These are phyloP conservation scores for Troides oblongomaculatus DNA, from an alignment of 2,888 invertebrate genomes.

Conservation along the genomic window DNA sequence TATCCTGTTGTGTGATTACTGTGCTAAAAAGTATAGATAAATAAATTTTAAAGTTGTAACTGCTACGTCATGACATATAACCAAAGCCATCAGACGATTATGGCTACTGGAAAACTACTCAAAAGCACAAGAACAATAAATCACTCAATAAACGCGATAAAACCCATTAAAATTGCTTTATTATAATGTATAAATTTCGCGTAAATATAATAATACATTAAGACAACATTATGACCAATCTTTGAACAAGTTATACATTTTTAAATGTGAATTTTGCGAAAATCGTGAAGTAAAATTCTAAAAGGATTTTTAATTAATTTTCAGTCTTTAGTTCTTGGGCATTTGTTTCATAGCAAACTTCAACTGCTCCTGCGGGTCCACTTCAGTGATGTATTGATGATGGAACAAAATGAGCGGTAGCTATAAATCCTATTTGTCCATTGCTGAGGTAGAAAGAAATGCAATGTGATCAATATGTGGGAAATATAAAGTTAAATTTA, in stretches of 20 bases:
- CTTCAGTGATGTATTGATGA: not conserved
- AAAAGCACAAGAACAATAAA: too few species aligned
- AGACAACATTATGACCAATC: conserved; percentile 28
- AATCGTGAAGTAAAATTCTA: not conserved
- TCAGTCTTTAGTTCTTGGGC: conserved; percentile 46
- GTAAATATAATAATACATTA: too few species aligned
- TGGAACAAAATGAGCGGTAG: conserved; percentile 31
- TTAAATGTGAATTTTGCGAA: not conserved
- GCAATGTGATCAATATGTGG: conserved; percentile 34
- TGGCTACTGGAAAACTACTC: too few species aligned
- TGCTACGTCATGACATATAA: too few species aligned
- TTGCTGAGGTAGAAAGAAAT: conserved; percentile 56
- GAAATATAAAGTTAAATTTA: conserved; percentile 9
- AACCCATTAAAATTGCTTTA: too few species aligned
- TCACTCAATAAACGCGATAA: too few species aligned
- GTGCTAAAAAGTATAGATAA: too few species aligned
- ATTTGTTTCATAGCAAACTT: conserved; percentile 23
- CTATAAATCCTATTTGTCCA: conserved; percentile 16
- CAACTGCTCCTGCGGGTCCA: not conserved
- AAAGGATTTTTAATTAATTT: conserved; percentile 32
- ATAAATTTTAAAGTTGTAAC: too few species aligned
- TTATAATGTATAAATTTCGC: too few species aligned
- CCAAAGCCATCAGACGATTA: too few species aligned
- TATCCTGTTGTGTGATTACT: too few species aligned
- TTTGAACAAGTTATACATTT: conserved; percentile 22